Evolutionary conservation across 2,797 vertebrate species (phyloP).

Genomic region (Eptatretus atami): DNA sequence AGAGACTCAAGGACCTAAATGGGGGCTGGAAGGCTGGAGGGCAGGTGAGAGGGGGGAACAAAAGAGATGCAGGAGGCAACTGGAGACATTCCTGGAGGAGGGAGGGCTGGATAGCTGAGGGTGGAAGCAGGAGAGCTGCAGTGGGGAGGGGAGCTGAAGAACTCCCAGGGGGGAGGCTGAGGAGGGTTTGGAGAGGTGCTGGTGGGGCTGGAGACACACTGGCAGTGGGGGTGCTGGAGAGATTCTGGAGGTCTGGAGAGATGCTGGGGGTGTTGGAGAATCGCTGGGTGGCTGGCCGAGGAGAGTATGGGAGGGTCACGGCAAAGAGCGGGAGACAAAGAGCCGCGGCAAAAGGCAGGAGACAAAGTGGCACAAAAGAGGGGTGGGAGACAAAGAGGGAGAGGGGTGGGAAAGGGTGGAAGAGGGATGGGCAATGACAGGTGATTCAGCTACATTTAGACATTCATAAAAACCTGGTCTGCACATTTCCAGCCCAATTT

Average conservation of each 20-base stretch:
- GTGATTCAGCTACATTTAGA: no score
- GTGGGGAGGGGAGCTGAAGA: constrained; percentile 9
- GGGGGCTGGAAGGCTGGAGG: constrained; percentile 8
- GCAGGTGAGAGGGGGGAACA: constrained; percentile 71
- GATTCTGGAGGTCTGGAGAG: no score
- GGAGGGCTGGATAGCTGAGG: constrained; percentile 24
- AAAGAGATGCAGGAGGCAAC: constrained; percentile 50
- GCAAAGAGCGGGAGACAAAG: constrained; percentile 62
- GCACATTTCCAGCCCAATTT: no score
- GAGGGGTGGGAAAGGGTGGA: constrained; percentile 42
- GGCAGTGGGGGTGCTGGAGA: no score
- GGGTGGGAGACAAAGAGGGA: constrained; percentile 63
- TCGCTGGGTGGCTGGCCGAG: no score
- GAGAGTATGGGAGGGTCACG: not conserved
- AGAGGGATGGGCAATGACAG: constrained; percentile 13
- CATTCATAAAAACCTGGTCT: no score
- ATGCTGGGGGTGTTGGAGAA: no score
- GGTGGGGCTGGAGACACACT: no score
- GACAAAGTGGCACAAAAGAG: constrained; percentile 19
- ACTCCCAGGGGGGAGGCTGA: no score
- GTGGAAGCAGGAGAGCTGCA: constrained; percentile 13
- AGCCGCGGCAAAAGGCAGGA: constrained; percentile 55
- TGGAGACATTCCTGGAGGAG: constrained; percentile 44
- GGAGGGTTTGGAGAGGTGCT: no score
- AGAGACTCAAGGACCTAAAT: no score